Evolutionary conservation across 2,113 vertebrate species (phyloP).

Genomic region (Catharus bicknelli): DNA sequence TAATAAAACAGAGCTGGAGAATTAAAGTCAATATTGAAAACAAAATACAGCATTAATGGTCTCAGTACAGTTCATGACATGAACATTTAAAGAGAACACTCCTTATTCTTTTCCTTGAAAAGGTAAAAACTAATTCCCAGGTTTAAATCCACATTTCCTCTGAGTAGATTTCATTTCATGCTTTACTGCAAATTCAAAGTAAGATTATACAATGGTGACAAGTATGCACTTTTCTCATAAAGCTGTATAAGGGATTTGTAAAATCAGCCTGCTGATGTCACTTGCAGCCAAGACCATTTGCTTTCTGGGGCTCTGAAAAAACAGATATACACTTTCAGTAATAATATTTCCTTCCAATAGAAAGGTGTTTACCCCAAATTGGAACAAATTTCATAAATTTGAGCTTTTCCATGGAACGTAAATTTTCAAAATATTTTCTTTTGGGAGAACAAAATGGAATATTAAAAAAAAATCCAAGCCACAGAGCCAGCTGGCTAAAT

Average conservation of each 20-base stretch:
- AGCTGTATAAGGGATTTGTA: background rate
- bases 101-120: background rate
- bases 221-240: background rate
- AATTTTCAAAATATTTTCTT: slow-evolving; percentile 40
- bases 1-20: background rate
- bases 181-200: background rate
- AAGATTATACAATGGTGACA: background rate
- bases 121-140: background rate
- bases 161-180: background rate
- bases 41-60: background rate
- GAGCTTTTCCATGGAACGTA: background rate
- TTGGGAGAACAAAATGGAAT: background rate
- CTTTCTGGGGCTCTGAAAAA: background rate
- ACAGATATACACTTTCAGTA: background rate
- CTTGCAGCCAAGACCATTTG: background rate
- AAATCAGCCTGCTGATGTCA: background rate
- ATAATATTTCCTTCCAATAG: background rate
- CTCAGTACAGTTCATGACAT: background rate
- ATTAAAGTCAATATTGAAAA: background rate
- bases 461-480: background rate
- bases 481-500: slow-evolving; percentile 24
- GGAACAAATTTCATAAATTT: slow-evolving; percentile 1
- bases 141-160: background rate
- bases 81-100: background rate
- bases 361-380: background rate